A percentile compares a stretch with the other conserved stretches of the same genome.
These are phyloP conservation scores for Nematolebias whitei DNA, from an alignment of 2,113 vertebrate species.

Conservation along the genomic window DNA sequence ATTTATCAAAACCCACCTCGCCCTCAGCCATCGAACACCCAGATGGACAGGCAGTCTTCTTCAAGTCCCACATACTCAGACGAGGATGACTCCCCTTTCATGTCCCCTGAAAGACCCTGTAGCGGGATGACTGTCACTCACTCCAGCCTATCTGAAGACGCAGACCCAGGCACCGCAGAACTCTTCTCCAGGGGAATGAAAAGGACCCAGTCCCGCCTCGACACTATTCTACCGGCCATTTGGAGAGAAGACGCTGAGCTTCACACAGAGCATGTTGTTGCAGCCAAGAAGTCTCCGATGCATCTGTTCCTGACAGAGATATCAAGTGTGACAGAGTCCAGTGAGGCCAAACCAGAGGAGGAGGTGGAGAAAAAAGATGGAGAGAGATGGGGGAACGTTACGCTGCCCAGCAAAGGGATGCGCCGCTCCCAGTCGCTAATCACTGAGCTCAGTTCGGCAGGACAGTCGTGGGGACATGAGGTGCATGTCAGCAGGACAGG, in stretches of 20 bases:
- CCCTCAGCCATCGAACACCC: slow-evolving; percentile 60
- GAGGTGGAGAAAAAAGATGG: slow-evolving; percentile 58
- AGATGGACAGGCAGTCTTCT: slow-evolving; percentile 75
- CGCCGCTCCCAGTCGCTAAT: slow-evolving; percentile 77
- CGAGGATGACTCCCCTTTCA: slow-evolving; percentile 80
- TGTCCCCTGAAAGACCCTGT: slow-evolving; percentile 72
- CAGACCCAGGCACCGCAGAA: slow-evolving; percentile 69
- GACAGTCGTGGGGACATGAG: slow-evolving; percentile 61
- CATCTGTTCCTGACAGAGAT: slow-evolving; percentile 83
- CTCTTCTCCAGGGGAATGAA: slow-evolving; percentile 82
- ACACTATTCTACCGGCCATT: slow-evolving; percentile 80
- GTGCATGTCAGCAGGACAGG: slow-evolving; percentile 37
- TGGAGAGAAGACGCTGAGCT: slow-evolving; percentile 82
- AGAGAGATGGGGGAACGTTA: slow-evolving; percentile 64
- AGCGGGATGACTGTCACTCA: slow-evolving; percentile 64
- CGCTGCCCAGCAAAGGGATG: slow-evolving; percentile 73
- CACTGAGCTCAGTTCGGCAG: slow-evolving; percentile 74
- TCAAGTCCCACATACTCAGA: slow-evolving; percentile 81
- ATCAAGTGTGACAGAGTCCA: slow-evolving; percentile 68
- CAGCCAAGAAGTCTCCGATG: slow-evolving; percentile 80
- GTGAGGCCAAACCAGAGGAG: slow-evolving; percentile 68
- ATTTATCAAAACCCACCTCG: slow-evolving; percentile 75
- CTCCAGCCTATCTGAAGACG: slow-evolving; percentile 74
- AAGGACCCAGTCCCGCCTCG: slow-evolving; percentile 82
- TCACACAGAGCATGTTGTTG: slow-evolving; percentile 67